Base-by-base conservation (phyloP, 2,113 vertebrate species). In the Eurystomus gularis region DNA sequence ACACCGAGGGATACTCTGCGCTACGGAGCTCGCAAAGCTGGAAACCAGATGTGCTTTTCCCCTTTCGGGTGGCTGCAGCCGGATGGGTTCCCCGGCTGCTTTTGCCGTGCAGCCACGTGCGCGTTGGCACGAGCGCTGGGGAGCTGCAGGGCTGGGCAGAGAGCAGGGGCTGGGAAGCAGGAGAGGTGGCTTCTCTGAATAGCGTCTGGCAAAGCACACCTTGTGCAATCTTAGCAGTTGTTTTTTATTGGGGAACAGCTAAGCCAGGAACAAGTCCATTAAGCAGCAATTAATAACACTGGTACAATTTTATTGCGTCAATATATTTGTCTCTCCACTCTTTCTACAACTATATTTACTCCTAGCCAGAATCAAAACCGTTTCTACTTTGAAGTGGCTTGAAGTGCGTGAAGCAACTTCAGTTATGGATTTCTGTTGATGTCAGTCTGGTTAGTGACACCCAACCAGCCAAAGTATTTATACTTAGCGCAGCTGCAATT, bases 51-150 rank as follows among this genome's bases (percentile, higher is more conserved):
- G 16, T 66, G 26, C 17, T 60, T n/a, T 55, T 16, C 17, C 51
- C 17, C 24, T 21, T 35, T 25, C n/a, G 71, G 31, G 52, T 39
- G 20, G 3, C 3, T n/a, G 65, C 44, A 10, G 24, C 42, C 29
- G 31, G 28, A 12, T 78, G 0, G 1, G 24, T 51, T 85, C 33
- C 33, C 48, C 0, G 1, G 11, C 21, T 29, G 13, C 26, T n/a
- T 40, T 39, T 21, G 35, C 55, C 19, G 15, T 4, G 35, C 40
- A 55, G 73, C 46, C 46, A 28, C 3, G 0, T 12, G 24, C 0
- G 0, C 0, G 4, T 33, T 75, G 58, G n/a, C 40, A 66, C 1
- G 40, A 73, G 61, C 29, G 6, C 8, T 6, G 5, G 24, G 61
- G 39, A 93, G 3, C 66, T 8, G 3, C 26, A 2, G 44, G 70